A percentile compares a stretch with the other conserved stretches of the same genome.
Conservation (phyloP, 1,140 invertebrate genomes). For the Adoxophyes honmai region DNA sequence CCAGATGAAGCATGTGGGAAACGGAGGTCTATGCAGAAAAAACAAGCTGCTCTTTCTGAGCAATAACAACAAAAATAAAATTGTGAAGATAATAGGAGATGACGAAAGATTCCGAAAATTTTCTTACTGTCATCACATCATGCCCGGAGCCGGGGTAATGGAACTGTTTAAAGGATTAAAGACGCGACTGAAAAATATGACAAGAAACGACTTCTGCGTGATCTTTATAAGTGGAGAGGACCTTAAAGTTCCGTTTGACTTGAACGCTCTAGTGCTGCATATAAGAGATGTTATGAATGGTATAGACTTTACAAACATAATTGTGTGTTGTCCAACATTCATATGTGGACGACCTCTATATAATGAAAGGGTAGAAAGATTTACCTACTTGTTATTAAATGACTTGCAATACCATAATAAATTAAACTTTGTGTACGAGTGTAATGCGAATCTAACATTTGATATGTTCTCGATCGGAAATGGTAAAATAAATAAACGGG, state of each 20-base stretch:
- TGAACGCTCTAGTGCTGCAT: not conserved
- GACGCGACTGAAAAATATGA: not conserved
- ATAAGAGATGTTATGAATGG: not conserved
- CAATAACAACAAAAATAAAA: not conserved
- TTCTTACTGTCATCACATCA: not conserved
- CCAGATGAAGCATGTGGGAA: no score
- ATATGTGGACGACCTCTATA: not conserved
- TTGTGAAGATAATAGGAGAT: not conserved
- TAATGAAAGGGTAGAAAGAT: not conserved
- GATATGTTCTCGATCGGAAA: not conserved
- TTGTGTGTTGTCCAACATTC: not conserved
- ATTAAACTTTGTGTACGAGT: not conserved
- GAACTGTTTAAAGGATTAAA: not conserved
- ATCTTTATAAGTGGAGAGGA: not conserved
- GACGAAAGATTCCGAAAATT: not conserved
- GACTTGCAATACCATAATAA: not conserved
- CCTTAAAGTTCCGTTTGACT: not conserved
- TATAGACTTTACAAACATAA: not conserved
- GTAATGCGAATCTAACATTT: not conserved
- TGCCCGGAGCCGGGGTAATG: not conserved
- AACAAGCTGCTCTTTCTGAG: not conserved
- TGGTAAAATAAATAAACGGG: not conserved
- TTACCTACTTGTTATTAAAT: not conserved
- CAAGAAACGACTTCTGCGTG: not conserved
- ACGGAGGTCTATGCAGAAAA: no score